These are phyloP conservation scores for Hapalemur alaotrensis DNA, from an alignment of 2,797 vertebrate species.

Conservation along the genomic window DNA sequence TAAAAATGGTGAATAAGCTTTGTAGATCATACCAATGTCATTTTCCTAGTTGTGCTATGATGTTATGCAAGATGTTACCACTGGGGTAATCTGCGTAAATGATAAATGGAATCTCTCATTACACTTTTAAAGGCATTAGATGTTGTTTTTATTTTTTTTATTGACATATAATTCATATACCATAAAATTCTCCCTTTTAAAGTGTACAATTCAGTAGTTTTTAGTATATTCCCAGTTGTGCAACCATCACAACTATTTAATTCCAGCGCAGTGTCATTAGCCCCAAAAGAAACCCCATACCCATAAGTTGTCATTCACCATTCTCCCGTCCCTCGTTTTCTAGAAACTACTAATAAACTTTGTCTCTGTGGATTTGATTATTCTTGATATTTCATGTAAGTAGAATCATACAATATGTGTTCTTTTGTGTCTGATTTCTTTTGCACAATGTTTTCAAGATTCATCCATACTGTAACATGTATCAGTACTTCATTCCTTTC, in stretches of 20 bases:
- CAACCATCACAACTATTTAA: not conserved
- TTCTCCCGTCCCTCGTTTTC: not conserved
- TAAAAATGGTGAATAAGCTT: not conserved
- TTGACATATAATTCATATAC: not conserved
- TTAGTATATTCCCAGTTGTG: not conserved
- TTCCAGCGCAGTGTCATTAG: not conserved
- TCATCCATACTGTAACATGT: not conserved
- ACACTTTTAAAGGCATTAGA: constrained; percentile 10
- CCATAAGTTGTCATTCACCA: not conserved
- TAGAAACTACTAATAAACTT: not conserved
- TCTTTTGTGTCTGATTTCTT: not conserved
- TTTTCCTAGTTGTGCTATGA: not conserved
- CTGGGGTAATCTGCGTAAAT: not conserved
- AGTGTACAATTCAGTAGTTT: not conserved
- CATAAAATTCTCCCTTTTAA: not conserved
- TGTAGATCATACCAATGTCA: not conserved
- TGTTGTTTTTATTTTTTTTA: not conserved
- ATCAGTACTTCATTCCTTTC: not conserved
- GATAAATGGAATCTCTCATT: not conserved
- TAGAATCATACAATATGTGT: not conserved
- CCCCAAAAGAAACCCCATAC: not conserved
- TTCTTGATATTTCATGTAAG: not conserved
- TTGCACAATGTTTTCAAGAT: not conserved
- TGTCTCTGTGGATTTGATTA: not conserved
- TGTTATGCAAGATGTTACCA: not conserved